phyloP scores from a whole-genome alignment of 2,113 vertebrate species.

The Cyprinodon variegatus region DNA sequence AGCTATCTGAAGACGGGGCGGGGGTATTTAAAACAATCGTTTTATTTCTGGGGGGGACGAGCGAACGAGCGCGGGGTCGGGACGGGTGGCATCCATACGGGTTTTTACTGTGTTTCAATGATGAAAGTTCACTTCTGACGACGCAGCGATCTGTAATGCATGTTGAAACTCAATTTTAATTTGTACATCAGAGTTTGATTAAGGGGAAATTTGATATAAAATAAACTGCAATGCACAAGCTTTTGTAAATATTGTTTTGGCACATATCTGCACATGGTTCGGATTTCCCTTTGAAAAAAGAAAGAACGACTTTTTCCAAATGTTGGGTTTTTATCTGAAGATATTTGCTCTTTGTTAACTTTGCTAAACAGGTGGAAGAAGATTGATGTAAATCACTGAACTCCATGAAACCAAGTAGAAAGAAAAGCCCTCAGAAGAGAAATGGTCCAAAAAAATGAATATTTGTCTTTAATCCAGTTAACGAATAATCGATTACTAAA shows the following conservation, averaged over 20 bases:
- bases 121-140: slow-evolving; percentile 72
- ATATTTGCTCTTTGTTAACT: neutral
- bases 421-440: no score
- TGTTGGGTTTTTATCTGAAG: neutral
- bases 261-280: slow-evolving; percentile 9
- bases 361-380: no score
- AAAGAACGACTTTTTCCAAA: neutral
- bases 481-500: no score
- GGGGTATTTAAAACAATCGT: slow-evolving; percentile 32
- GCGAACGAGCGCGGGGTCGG: slow-evolving; percentile 49
- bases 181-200: slow-evolving; percentile 87
- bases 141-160: slow-evolving; percentile 79
- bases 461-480: no score
- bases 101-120: slow-evolving; percentile 79
- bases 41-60: slow-evolving; percentile 60
- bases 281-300: neutral
- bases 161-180: slow-evolving; percentile 84
- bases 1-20: slow-evolving; percentile 38
- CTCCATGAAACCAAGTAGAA: no score
- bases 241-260: slow-evolving; percentile 68
- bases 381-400: no score
- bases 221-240: slow-evolving; percentile 86
- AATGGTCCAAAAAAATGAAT: no score
- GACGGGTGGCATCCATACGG: slow-evolving; percentile 60
- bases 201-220: slow-evolving; percentile 86